Conservation (phyloP, 2,797 vertebrate genomes). For the Numenius phaeopus region DNA sequence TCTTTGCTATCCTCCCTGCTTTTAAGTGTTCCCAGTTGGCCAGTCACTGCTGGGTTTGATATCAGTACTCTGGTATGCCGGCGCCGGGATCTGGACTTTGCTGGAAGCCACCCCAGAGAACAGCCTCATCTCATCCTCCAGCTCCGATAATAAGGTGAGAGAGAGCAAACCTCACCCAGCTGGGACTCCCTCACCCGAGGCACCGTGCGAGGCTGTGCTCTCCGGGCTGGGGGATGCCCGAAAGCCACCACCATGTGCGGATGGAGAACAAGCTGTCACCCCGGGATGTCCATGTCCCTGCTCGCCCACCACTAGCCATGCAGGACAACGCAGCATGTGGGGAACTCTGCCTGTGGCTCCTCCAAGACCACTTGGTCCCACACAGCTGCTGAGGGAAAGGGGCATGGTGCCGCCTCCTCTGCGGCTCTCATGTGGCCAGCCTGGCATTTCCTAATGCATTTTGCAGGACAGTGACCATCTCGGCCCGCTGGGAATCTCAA, state of each 20-base stretch:
- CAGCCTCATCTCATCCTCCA: background rate
- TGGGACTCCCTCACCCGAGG: fast-evolving
- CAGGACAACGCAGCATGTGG: fast-evolving
- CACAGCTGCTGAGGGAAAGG: fast-evolving
- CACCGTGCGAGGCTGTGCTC: fast-evolving
- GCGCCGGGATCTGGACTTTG: background rate
- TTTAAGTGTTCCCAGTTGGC: background rate
- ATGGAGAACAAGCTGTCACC: background rate
- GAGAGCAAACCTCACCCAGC: background rate
- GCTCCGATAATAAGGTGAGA: background rate
- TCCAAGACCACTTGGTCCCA: background rate
- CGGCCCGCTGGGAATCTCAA: background rate
- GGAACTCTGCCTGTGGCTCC: background rate
- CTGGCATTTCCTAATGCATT: background rate
- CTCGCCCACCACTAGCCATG: fast-evolving
- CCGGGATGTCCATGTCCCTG: background rate
- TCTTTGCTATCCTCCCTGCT: background rate
- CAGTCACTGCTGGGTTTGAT: background rate
- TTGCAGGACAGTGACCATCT: background rate
- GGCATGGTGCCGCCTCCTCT: background rate
- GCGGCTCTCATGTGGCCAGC: background rate
- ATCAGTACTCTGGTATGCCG: background rate
- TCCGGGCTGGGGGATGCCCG: background rate
- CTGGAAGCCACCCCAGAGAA: background rate
- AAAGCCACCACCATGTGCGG: fast-evolving